Percentiles rank a stretch among this genome's conserved stretches.
These are phyloP conservation scores for Leptoteleia sp. DNA, from an alignment of 1,140 invertebrate species.

Conservation along the genomic window DNA sequence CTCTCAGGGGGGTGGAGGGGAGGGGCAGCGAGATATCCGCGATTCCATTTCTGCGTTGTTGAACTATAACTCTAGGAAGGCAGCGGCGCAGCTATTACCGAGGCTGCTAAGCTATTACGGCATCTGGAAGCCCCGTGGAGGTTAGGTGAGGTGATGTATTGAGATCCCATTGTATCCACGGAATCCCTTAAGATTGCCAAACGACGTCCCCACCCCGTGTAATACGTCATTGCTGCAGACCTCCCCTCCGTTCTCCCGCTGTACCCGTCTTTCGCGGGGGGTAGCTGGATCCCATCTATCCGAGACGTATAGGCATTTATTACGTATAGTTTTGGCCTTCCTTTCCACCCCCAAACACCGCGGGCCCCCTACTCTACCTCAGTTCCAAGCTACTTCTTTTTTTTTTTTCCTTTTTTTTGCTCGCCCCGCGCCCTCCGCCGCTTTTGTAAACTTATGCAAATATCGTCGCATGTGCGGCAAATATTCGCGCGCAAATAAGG, in stretches of 20 bases:
- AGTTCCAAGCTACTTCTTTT: too few species aligned
- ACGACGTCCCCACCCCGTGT: slow-evolving; percentile 73
- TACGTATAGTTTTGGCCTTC: slow-evolving; percentile 21
- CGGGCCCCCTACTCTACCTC: too few species aligned
- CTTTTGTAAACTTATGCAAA: too few species aligned
- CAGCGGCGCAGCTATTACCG: slow-evolving; percentile 79
- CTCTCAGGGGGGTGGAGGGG: slow-evolving; percentile 22
- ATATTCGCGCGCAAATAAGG: too few species aligned
- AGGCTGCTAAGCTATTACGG: slow-evolving; percentile 79
- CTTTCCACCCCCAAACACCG: too few species aligned
- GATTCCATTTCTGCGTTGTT: slow-evolving; percentile 79
- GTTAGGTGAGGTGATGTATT: slow-evolving; percentile 81
- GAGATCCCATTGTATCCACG: slow-evolving; percentile 82
- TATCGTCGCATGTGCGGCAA: too few species aligned
- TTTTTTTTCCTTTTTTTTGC: too few species aligned
- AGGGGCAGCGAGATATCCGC: slow-evolving; percentile 56
- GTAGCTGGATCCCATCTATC: slow-evolving; percentile 10
- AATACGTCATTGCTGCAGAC: slow-evolving; percentile 77
- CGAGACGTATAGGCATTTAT: slow-evolving; percentile 46
- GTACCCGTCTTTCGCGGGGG: background rate
- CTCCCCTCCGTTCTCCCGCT: slow-evolving; percentile 15
- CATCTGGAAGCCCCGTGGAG: slow-evolving; percentile 71
- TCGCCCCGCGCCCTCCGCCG: too few species aligned
- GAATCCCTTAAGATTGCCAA: slow-evolving; percentile 82
- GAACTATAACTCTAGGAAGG: slow-evolving; percentile 79